Evolutionary conservation across 2,797 vertebrate genomes (phyloP), one percentile per base, ranked within the genome.

Genomic region (Tympanoctomys barrerae): DNA sequence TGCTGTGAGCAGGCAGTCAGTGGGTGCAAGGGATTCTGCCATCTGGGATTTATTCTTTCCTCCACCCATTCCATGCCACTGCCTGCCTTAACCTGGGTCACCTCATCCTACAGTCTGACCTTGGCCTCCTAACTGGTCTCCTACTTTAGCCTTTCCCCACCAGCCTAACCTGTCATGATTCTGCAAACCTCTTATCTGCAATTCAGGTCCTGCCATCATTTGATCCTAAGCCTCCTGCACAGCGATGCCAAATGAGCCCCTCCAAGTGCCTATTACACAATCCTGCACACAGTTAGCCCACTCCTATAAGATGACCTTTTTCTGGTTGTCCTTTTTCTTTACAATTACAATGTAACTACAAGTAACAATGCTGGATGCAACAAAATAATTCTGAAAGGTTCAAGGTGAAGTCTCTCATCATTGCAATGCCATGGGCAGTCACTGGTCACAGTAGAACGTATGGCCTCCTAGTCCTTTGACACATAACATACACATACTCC

Each of bases 131-230:
- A 75, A n/a, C 66, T 88, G 52, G 31, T 86, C 87, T 92, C 79
- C 78, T 42, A 66, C 49, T 33, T 94, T 64, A 75, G 19, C 6
- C 52, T 62, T 78, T 95, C 57, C 66, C 39, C 89, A 91, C 94
- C 78, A 91, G 87, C 3, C 78, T 90, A 54, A 84, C 54, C 88
- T 89, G 22, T 64, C 24, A 11, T 28, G 46, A 86, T 78, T 68
- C 84, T 91, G 49, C 57, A 19, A 94, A 85, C 64, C 83, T 36
- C 42, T 64, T 13, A 49, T 83, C 46, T 64, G 10, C 36, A 49
- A 21, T 70, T 77, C n/a, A 89, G 83, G 61, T 86, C 42, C 82
- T 93, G 81, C 52, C 73, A 49, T 31, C 26, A 59, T 87, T 49
- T 68, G 66, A 82, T 54, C 16, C 24, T 26, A 73, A 42, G 59